A percentile compares a stretch with the other conserved stretches of the same genome.
Evolutionary conservation across 2,888 invertebrate genomes (phyloP).

Genomic region (Metellina segmentata): DNA sequence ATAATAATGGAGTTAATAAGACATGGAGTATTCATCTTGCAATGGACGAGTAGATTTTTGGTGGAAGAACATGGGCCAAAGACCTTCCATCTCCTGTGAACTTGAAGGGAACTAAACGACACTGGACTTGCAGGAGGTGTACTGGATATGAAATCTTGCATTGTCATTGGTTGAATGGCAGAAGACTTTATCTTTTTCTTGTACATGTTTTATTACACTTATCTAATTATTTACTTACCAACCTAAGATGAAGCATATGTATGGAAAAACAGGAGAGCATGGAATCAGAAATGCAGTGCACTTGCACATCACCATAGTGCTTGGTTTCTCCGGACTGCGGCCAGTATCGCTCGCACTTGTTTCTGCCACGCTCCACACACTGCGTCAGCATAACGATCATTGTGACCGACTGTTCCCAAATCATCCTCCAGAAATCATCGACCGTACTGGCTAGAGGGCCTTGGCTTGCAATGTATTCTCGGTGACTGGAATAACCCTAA

Average conservation of each 20-base stretch:
- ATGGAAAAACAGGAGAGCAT: slow-evolving; percentile 84
- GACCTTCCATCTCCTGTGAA: no score
- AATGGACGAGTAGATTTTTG: no score
- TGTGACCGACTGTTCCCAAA: slow-evolving; percentile 86
- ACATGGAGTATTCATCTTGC: no score
- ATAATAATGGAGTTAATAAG: no score
- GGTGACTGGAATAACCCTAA: slow-evolving; percentile 85
- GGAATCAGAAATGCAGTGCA: slow-evolving; percentile 81
- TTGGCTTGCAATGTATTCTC: slow-evolving; percentile 88
- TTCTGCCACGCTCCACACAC: slow-evolving; percentile 85
- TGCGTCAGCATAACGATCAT: slow-evolving; percentile 88
- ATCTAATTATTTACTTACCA: slow-evolving; percentile 81
- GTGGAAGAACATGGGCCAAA: no score
- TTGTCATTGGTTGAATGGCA: no score
- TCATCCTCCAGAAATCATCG: slow-evolving; percentile 89
- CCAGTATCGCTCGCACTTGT: slow-evolving; percentile 87
- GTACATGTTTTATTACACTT: no score
- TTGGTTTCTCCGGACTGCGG: slow-evolving; percentile 84
- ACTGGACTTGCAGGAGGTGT: no score
- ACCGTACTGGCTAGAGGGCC: slow-evolving; percentile 86
- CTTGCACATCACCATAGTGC: slow-evolving; percentile 84
- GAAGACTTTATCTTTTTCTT: no score
- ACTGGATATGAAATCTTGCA: no score
- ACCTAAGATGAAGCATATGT: slow-evolving; percentile 84
- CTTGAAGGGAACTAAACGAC: no score